A percentile compares a stretch with the other conserved stretches of the same genome.
phyloP scores from a whole-genome alignment of 64 coral and sea anemone species.

The Montipora cactus region DNA sequence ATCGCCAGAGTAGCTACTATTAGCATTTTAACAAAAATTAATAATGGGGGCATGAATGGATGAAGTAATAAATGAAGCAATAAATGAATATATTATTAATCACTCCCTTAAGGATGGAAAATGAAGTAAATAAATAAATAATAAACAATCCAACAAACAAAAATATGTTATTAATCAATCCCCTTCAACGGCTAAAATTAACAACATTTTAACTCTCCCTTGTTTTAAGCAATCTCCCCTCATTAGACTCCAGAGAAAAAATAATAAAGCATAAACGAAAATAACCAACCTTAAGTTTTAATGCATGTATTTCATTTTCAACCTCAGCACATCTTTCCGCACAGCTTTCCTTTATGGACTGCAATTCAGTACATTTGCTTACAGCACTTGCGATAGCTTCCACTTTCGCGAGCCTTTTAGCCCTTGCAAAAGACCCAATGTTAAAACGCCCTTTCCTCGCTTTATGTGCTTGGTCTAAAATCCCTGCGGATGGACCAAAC shows the following conservation, averaged over 20 bases:
- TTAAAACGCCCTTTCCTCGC: slow-evolving; percentile 68
- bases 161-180: slow-evolving; percentile 48
- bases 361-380: slow-evolving; percentile 60
- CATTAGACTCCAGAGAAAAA: slow-evolving; percentile 25
- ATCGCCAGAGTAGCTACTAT: slow-evolving; percentile 5
- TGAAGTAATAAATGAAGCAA: not conserved
- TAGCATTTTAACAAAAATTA: slow-evolving; percentile 8
- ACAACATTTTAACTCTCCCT: slow-evolving; percentile 50
- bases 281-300: slow-evolving; percentile 71
- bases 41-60: slow-evolving; percentile 45
- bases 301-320: slow-evolving; percentile 70
- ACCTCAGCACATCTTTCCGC: slow-evolving; percentile 43
- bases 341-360: slow-evolving; percentile 1
- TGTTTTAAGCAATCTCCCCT: slow-evolving; percentile 56
- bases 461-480: slow-evolving; percentile 77
- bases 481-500: slow-evolving; percentile 57
- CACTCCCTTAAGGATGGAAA: slow-evolving; percentile 55
- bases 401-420: slow-evolving; percentile 56
- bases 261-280: slow-evolving; percentile 54
- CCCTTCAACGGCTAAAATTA: slow-evolving; percentile 49
- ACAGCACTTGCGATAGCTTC: slow-evolving; percentile 30
- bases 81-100: slow-evolving; percentile 59
- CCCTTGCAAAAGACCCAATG: slow-evolving; percentile 78
- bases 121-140: slow-evolving; percentile 64
- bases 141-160: slow-evolving; percentile 36